Base-by-base conservation (phyloP, 23 tunicate species). In the Trididemnum nubilum region DNA sequence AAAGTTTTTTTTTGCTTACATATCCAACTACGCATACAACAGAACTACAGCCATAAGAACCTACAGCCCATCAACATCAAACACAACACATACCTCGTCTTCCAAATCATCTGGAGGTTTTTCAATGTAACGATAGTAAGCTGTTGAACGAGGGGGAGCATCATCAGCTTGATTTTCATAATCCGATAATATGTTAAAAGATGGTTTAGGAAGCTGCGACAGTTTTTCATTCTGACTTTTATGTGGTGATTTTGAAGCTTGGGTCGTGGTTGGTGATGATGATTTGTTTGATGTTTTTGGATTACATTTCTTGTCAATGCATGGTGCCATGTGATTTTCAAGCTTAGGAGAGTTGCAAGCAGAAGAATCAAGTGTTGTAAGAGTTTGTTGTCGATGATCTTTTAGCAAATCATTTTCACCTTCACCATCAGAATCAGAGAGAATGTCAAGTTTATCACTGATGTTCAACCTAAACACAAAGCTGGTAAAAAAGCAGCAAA, bases 121-220 rank as follows among this genome's bases (percentile, higher is more conserved):
- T 52, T 93, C 98, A 25, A 93, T 93, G 67, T 93, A 93, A 0
- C 98, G 82, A 70, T 87, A 93, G 77, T 93, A 93, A 25, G 94
- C 94, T 32, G 83, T 50, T 22, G 77, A 51, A 15, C 98, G 83
- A 1, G 66, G 38, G 30, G 93, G 92, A 0, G 89, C 94, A 75
- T 87, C 89, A 5, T 64, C 66, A 9, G 85, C 81, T 75, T 84
- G 87, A 3, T 25, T 73, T 36, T 88, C 93, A 69, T 84, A 80
- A 22, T 84, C 89, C 1, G 83, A 39, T 26, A 93, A 25, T 19
- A 93, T 49, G 0, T 86, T 78, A 64, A 83, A 93, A 28, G 94
- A 67, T n/a, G 93, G 87, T 34, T 81, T 54, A 1, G 98, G 98
- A 37, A 93, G 72, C 52, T 72, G 65, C 4, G 67, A 22, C 27